Evolutionary conservation across 2,888 invertebrate genomes (phyloP).

Genomic region (Drosophila fungiperda): DNA sequence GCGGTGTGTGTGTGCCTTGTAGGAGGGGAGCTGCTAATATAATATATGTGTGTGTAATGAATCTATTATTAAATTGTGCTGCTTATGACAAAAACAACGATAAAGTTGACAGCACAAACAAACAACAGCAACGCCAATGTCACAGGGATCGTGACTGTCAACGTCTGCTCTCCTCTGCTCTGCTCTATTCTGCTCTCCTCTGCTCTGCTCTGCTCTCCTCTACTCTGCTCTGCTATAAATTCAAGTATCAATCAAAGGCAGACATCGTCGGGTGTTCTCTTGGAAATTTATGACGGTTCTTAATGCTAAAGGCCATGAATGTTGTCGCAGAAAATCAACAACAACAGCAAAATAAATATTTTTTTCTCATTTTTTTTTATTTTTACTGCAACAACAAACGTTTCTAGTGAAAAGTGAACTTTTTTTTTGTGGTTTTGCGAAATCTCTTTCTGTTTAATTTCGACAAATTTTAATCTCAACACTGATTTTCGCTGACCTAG

Average conservation of each 20-base stretch:
- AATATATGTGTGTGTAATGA: slow-evolving; percentile 66
- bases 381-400: slow-evolving; percentile 2
- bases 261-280: slow-evolving; percentile 51
- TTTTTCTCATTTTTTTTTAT: slow-evolving; percentile 11
- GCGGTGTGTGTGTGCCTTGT: slow-evolving; percentile 5
- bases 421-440: neutral
- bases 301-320: slow-evolving; percentile 76
- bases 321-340: slow-evolving; percentile 65
- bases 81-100: slow-evolving; percentile 61
- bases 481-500: neutral
- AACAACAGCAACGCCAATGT: slow-evolving; percentile 37
- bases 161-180: slow-evolving; percentile 9
- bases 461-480: neutral
- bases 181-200: neutral
- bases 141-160: slow-evolving; percentile 25
- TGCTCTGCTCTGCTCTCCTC: too few relatives aligned
- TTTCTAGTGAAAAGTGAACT: slow-evolving; percentile 29
- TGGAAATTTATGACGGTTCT: slow-evolving; percentile 76
- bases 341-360: slow-evolving; percentile 28
- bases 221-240: too few relatives aligned
- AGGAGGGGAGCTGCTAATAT: slow-evolving; percentile 31
- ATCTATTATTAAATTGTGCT: slow-evolving; percentile 79
- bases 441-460: neutral
- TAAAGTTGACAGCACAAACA: slow-evolving; percentile 38
- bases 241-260: slow-evolving; percentile 77